phyloP scores from a whole-genome alignment of 1,140 invertebrate species.

The Zaprionus inermis region DNA sequence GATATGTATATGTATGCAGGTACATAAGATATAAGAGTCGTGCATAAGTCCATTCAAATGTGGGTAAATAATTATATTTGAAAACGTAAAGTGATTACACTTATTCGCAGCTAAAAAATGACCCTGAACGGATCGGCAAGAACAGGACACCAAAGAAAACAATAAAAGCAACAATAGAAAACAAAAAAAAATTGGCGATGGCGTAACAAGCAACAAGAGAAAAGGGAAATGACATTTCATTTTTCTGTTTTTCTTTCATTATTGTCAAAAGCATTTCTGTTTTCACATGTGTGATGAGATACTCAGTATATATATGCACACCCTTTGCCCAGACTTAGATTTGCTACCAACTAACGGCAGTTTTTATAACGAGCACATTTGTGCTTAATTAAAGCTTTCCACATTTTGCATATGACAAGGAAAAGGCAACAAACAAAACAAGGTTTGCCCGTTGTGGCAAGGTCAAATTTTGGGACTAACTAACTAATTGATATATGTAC shows the following conservation, averaged over 20 bases:
- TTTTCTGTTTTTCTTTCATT: too few relatives aligned
- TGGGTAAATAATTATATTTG: constrained; percentile 1
- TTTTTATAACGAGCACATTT: not conserved
- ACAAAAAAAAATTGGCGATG: constrained; percentile 41
- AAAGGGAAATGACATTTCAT: constrained; percentile 51
- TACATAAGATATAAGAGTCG: constrained; percentile 11
- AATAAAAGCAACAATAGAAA: constrained; percentile 8
- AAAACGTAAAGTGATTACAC: constrained; percentile 8
- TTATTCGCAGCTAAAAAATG: constrained; percentile 35
- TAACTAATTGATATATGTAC: constrained; percentile 45
- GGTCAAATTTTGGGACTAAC: constrained; percentile 45
- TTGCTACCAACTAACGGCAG: not conserved
- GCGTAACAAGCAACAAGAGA: constrained; percentile 51
- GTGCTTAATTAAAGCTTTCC: not conserved
- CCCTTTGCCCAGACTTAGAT: not conserved
- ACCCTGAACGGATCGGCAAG: constrained; percentile 45
- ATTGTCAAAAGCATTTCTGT: constrained; percentile 45
- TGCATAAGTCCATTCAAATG: not conserved
- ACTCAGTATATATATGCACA: not conserved
- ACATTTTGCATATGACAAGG: constrained; percentile 17
- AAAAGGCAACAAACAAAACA: not conserved
- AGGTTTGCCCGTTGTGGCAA: constrained; percentile 35
- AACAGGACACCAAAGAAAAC: not conserved
- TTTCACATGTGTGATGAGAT: constrained; percentile 1
- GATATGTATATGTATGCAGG: constrained; percentile 1